Conservation (phyloP, 2,797 vertebrate genomes). For the Parambassis ranga region DNA sequence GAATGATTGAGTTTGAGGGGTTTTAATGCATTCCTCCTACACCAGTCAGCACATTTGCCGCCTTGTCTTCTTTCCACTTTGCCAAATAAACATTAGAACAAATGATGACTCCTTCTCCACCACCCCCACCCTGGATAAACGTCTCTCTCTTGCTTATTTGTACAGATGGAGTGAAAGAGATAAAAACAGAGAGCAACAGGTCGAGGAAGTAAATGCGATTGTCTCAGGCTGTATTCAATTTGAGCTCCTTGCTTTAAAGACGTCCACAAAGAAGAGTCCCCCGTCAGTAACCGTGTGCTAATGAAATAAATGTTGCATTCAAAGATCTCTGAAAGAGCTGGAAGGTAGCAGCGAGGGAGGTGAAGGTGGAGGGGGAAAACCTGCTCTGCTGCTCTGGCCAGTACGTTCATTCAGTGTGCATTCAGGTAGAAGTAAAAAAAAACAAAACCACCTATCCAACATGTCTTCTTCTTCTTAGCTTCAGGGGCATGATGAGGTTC, state of each 20-base stretch:
- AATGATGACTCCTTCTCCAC: conserved; percentile 82
- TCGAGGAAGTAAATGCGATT: conserved; percentile 8
- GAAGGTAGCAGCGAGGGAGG: too few relatives aligned
- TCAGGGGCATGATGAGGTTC: too few relatives aligned
- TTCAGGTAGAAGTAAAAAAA: too few relatives aligned
- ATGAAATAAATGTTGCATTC: conserved; percentile 17
- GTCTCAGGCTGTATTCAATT: conserved; percentile 16
- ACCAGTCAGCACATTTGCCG: conserved; percentile 87
- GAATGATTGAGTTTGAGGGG: conserved; percentile 86
- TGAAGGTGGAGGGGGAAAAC: too few relatives aligned
- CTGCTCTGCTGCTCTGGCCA: too few relatives aligned
- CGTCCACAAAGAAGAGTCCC: conserved; percentile 1
- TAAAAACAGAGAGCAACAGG: neutral
- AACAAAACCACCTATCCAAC: too few relatives aligned
- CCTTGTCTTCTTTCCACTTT: conserved; percentile 83
- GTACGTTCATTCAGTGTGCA: too few relatives aligned
- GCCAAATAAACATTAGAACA: conserved; percentile 83
- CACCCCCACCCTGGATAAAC: conserved; percentile 81
- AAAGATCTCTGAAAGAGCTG: too few relatives aligned
- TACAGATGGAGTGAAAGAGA: neutral
- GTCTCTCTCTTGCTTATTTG: conserved; percentile 64
- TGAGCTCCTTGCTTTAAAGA: conserved; percentile 6
- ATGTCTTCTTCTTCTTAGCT: too few relatives aligned
- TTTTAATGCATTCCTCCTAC: conserved; percentile 85
- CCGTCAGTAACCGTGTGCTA: conserved; percentile 11